These are phyloP conservation scores for Chiropotes sagulatus DNA, from an alignment of 2,797 vertebrate species.

Conservation along the genomic window DNA sequence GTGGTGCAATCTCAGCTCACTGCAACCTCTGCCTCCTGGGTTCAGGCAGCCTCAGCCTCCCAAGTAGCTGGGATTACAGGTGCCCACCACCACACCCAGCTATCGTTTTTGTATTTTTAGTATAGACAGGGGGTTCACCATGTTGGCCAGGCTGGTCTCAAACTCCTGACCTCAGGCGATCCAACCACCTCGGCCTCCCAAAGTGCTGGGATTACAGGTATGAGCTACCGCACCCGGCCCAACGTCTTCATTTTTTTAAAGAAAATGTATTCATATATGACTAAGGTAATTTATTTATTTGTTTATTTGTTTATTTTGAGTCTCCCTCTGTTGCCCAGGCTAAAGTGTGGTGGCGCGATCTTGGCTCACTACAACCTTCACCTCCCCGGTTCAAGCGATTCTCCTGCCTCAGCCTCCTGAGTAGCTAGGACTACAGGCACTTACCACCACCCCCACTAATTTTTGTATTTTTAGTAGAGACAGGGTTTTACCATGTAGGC, in stretches of 20 bases:
- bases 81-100: accelerated
- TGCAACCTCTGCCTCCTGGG: no score
- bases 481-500: not conserved
- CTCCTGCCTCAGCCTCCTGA: not conserved
- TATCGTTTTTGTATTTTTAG: not conserved
- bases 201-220: not conserved
- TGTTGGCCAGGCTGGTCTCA: not conserved
- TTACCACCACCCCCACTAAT: not conserved
- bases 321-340: not conserved
- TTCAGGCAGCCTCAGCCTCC: not conserved
- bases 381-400: not conserved
- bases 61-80: not conserved
- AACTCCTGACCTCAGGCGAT: not conserved
- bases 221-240: accelerated
- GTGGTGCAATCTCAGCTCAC: no score
- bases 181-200: not conserved
- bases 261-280: not conserved
- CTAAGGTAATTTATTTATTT: not conserved
- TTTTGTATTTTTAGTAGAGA: not conserved
- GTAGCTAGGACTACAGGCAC: not conserved
- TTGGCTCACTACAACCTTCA: not conserved
- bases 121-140: not conserved
- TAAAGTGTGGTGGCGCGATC: not conserved
- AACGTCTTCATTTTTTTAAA: not conserved
- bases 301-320: not conserved